These are phyloP conservation scores for Pomatostomus ruficeps DNA, from an alignment of 2,113 vertebrate genomes.

Conservation along the genomic window DNA sequence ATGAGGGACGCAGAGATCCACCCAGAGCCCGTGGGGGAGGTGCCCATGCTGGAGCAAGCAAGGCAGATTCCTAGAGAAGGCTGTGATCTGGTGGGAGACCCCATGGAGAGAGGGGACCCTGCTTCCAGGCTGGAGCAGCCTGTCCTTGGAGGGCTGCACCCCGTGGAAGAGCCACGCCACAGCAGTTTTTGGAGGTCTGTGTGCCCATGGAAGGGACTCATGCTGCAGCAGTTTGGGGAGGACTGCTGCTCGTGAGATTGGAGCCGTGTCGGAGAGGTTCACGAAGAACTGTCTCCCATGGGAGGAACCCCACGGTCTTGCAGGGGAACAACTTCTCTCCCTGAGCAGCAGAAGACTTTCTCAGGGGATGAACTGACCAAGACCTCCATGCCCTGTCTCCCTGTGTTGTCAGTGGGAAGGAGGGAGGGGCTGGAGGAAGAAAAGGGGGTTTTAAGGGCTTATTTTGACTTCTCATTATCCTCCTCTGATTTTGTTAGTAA, in stretches of 20 bases:
- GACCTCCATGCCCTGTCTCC: accelerated
- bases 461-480: background rate
- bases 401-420: accelerated
- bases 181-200: background rate
- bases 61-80: background rate
- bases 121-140: background rate
- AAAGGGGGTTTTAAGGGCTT: accelerated
- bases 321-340: background rate
- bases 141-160: background rate
- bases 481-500: background rate
- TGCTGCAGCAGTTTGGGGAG: accelerated
- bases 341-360: background rate
- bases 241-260: accelerated
- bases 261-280: accelerated
- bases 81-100: background rate
- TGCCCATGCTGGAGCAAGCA: accelerated
- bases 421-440: background rate
- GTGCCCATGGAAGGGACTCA: accelerated
- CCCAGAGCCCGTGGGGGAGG: background rate
- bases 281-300: accelerated
- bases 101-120: background rate
- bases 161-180: accelerated
- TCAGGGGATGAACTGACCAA: background rate
- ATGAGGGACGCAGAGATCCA: background rate
- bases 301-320: accelerated